Percentiles rank a stretch among this genome's conserved stretches.
These are phyloP conservation scores for Mechanitis messenoides DNA, from an alignment of 2,888 invertebrate species.

Conservation along the genomic window DNA sequence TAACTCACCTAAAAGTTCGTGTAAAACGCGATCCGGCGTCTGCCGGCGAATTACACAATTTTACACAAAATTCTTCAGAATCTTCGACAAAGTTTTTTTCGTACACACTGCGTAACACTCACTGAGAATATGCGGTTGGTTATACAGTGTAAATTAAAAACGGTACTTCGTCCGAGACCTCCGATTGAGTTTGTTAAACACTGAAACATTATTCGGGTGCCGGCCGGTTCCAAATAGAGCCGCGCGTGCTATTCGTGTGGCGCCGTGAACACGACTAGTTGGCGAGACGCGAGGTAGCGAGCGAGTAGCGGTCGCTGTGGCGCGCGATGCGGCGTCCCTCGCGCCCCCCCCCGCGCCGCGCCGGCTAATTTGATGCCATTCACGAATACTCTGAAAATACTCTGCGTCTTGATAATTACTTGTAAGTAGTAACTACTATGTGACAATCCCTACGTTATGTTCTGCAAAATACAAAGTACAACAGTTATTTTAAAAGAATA, in stretches of 20 bases:
- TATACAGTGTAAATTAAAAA: conserved; percentile 73
- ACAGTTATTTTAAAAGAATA: conserved; percentile 30
- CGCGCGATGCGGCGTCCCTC: conserved; percentile 41
- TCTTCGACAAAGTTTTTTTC: conserved; percentile 77
- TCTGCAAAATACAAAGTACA: neutral
- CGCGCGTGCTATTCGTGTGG: conserved; percentile 70
- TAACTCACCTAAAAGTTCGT: conserved; percentile 72
- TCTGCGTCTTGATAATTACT: conserved; percentile 35
- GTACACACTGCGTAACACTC: conserved; percentile 77
- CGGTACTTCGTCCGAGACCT: conserved; percentile 75
- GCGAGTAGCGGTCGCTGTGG: conserved; percentile 43
- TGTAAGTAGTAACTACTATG: conserved; percentile 23
- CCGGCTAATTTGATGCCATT: conserved; percentile 62
- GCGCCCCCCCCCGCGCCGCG: conserved; percentile 33
- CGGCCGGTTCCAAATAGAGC: conserved; percentile 69
- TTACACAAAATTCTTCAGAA: conserved; percentile 76
- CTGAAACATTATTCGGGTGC: conserved; percentile 77
- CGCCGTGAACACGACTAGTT: conserved; percentile 70
- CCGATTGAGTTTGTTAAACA: conserved; percentile 75
- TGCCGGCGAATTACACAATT: conserved; percentile 74
- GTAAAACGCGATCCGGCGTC: conserved; percentile 70
- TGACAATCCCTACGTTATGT: conserved; percentile 11
- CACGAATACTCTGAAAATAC: conserved; percentile 68
- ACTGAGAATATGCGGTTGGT: conserved; percentile 75
- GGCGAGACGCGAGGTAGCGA: conserved; percentile 38